Evolutionary conservation across 1,140 invertebrate genomes (phyloP), one percentile per base, ranked within the genome.

Genomic region (Palaemon carinicauda): DNA sequence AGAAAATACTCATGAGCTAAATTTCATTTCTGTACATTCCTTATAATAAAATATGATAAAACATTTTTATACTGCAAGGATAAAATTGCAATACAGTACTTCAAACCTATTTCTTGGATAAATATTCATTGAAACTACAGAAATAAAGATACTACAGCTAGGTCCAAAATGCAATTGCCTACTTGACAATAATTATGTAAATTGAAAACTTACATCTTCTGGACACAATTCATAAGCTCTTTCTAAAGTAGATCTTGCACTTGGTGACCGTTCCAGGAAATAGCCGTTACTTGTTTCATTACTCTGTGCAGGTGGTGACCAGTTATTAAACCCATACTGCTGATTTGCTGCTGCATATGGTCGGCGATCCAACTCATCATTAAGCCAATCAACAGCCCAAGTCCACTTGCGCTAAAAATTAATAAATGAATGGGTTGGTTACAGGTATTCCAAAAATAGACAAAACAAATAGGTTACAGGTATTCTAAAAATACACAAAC

Each of bases 231-330:
- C 96, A 80, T 94, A 94, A 2, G 97, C 96, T 91, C 95, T 94
- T 88, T 97, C 95, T 54, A 98, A 93, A 0, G 96, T 98, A 90
- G 97, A 96, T 80, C 96, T 94, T 0, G 98, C 98, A 89, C 97
- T 98, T 90, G 97, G 97, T 80, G 97, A 98, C 80, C 98, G 93
- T 91, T 99, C 97, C 60, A 99, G 92, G 92, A 97, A 98, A 91
- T 98, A 99, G 75, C 97, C 97, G 91, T 97, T 98, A 12, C 97
- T 96, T 21, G 96, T 97, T 91, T 99, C 98, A 92, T 99, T 99
- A 15, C 97, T 98, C 90, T 96, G 96, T 1, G 96, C 95, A 5
- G 97, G 97, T 15, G 97, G 97, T 87, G 97, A 98, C 96, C 97
- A 98, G 86, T 96, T 96, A 90, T 95, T 96, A 91, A 97, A 98